These are phyloP conservation scores for Falco punctatus DNA, from an alignment of 2,113 vertebrate species.

Conservation along the genomic window DNA sequence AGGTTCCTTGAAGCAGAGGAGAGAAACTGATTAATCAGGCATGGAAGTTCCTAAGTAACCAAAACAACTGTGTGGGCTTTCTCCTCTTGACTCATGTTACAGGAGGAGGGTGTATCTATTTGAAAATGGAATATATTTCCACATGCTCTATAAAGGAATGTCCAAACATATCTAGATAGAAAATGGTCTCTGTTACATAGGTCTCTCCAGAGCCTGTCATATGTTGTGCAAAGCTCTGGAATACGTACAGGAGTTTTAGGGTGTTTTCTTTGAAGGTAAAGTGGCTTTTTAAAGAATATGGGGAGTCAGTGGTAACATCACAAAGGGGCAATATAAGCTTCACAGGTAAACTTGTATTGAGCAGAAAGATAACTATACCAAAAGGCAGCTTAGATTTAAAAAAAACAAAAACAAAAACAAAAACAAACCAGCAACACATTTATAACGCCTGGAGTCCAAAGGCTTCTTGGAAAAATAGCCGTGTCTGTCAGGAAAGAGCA, in stretches of 20 bases:
- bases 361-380: neutral
- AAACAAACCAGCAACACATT: neutral
- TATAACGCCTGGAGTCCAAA: neutral
- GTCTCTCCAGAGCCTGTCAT: neutral
- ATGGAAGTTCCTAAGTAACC: constrained; percentile 73
- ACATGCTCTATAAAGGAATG: constrained; percentile 29
- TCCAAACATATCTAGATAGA: constrained; percentile 34
- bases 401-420: no score
- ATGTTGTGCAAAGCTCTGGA: neutral
- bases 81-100: constrained; percentile 68
- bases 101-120: constrained; percentile 54
- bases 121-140: constrained; percentile 58
- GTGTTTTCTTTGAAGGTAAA: neutral
- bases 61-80: constrained; percentile 72
- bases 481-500: neutral
- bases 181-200: neutral
- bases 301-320: neutral
- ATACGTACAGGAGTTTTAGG: neutral
- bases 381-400: neutral
- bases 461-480: neutral
- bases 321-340: neutral
- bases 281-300: neutral
- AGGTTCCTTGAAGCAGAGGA: constrained; percentile 61
- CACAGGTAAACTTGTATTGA: neutral
- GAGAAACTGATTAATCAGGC: constrained; percentile 70